Evolutionary conservation across 1,140 invertebrate genomes (phyloP), one percentile per base, ranked within the genome.

Genomic region (Bombus sylvicola): DNA sequence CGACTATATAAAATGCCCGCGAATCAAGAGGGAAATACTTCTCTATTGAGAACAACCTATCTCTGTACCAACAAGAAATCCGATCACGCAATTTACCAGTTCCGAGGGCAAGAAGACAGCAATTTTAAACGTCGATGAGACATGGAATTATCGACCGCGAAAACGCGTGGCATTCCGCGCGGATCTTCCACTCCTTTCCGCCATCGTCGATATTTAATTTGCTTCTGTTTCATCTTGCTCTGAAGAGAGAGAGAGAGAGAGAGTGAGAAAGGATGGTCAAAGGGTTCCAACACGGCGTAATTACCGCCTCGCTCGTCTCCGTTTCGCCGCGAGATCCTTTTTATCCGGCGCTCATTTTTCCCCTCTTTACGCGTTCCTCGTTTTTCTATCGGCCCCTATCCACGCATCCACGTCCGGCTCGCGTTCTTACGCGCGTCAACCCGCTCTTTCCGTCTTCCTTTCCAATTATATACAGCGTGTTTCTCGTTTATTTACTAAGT

Each of bases 401-500:
- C 71, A 34, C 57, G 57, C 71, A 64, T 73, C 71, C 81, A 77
- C 74, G 34, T 68, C 73, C 47, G 47, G 9, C 62, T 22, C 59
- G 53, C 82, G 47, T 83, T 84, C 75, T 79, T 84, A 77, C 59
- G 25, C 64, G 28, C 39, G 39, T 69, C 53, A 69, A n/a, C 73
- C 22, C 34, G 31, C 6, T 68, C 80, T 81, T 76, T 62, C 86
- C 57, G 53, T 87, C 82, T 71, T 66, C 80, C 81, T 62, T 76
- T 76, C 68, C 79, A 66, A 84, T 81, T 85, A 81, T 81, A 85
- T 80, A 85, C 78, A 85, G 8, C 83, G 83, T 84, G 78, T 85
- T 85, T 74, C 83, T 79, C 88, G 75, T 87, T 91, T 90, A 90
- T 91, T 87, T 73, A 87, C 90, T 81, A 91, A 90, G 87, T 90